phyloP scores from a whole-genome alignment of 37 sponge, comb jelly and placozoan genomes.

The Crambe crambe region DNA sequence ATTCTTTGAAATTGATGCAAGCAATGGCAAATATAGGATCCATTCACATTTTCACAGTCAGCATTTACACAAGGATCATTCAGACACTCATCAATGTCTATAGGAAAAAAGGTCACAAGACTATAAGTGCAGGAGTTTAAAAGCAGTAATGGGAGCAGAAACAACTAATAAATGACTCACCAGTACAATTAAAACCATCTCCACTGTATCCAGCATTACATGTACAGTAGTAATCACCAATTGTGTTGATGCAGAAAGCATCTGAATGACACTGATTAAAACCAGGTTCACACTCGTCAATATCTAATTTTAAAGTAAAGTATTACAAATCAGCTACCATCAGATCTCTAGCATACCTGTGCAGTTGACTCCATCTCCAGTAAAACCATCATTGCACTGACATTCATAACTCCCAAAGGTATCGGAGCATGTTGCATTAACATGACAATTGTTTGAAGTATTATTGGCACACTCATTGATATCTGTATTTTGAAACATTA shows the following conservation, averaged over 20 bases:
- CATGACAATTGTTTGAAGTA: slow-evolving; percentile 19
- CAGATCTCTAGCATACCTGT: neutral
- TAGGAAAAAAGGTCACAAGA: neutral
- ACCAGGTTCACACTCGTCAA: slow-evolving; percentile 15
- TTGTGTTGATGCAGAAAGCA: slow-evolving; percentile 17
- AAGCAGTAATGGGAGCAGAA: too few species aligned
- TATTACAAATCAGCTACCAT: neutral
- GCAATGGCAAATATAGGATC: slow-evolving; percentile 24
- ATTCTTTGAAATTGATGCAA: neutral
- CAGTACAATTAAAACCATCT: slow-evolving; percentile 4
- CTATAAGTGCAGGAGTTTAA: neutral
- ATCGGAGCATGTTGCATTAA: slow-evolving; percentile 46
- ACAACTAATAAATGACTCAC: neutral
- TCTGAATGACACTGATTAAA: neutral
- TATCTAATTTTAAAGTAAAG: neutral
- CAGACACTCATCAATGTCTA: neutral
- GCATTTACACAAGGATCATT: slow-evolving; percentile 10
- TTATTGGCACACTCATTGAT: slow-evolving; percentile 58
- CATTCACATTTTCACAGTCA: slow-evolving; percentile 19
- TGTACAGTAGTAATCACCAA: slow-evolving; percentile 19
- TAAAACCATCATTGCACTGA: slow-evolving; percentile 22
- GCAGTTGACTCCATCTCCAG: slow-evolving; percentile 23
- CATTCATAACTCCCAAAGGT: slow-evolving; percentile 61
- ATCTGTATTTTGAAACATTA: slow-evolving; percentile 41
- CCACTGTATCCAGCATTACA: slow-evolving; percentile 39